phyloP scores from a whole-genome alignment of 2,888 invertebrate species.

The Ommatoiulus sabulosus region DNA sequence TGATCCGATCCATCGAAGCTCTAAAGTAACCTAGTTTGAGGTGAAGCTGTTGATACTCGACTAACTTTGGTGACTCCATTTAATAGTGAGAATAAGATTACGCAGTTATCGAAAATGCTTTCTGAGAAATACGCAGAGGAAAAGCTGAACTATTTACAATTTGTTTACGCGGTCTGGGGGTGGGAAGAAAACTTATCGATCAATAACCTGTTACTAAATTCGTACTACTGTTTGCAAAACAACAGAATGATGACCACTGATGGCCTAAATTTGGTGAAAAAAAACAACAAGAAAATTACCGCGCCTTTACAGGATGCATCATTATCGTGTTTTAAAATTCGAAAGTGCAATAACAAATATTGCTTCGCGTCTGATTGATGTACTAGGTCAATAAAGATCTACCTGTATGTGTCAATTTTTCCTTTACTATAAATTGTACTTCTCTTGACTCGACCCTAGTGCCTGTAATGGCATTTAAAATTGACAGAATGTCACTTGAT shows the following conservation, averaged over 20 bases:
- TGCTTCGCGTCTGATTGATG: neutral
- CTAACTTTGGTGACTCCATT: neutral
- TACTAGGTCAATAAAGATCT: neutral
- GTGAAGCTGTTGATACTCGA: no score
- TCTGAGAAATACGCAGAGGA: neutral
- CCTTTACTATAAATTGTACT: neutral
- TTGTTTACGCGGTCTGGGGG: neutral
- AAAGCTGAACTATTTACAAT: neutral
- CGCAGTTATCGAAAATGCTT: neutral
- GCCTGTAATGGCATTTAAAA: neutral
- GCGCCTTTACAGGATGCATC: no score
- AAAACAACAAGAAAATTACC: neutral
- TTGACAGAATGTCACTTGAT: no score
- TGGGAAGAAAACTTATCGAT: neutral
- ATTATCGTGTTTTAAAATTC: neutral
- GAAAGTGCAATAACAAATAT: neutral
- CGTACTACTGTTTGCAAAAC: neutral
- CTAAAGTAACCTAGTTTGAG: neutral
- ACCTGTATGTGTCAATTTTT: neutral
- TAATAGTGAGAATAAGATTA: neutral
- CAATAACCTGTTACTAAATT: constrained; percentile 6
- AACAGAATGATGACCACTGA: neutral
- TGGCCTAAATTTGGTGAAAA: neutral
- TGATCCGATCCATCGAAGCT: no score
- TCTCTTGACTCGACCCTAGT: neutral